These are phyloP conservation scores for Meta bourneti DNA, from an alignment of 2,888 invertebrate genomes.

Conservation along the genomic window DNA sequence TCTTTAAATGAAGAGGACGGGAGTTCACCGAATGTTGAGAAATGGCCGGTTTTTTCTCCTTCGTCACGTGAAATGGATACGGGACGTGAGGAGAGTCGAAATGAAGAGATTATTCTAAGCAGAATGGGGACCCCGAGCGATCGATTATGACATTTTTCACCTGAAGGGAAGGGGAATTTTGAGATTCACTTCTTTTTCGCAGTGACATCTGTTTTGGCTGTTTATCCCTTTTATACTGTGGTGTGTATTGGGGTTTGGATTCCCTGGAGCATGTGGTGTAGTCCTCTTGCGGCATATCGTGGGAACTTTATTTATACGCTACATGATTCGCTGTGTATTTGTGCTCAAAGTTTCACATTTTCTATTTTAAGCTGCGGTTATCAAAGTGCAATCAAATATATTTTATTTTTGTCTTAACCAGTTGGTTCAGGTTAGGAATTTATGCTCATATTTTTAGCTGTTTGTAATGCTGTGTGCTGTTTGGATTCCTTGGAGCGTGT, in stretches of 20 bases:
- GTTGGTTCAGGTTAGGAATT: too few relatives aligned
- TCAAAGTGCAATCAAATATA: too few relatives aligned
- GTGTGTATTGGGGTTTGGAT: not conserved
- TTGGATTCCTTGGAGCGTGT: too few relatives aligned
- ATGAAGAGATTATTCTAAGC: constrained; percentile 36
- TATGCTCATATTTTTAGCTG: too few relatives aligned
- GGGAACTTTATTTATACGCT: too few relatives aligned
- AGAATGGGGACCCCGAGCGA: not conserved
- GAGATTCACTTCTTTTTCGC: not conserved
- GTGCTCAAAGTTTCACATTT: too few relatives aligned
- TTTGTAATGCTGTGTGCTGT: too few relatives aligned
- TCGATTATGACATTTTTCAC: constrained; percentile 47
- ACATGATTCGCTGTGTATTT: too few relatives aligned
- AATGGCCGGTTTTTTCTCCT: not conserved
- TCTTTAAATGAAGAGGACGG: not conserved
- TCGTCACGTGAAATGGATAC: constrained; percentile 21
- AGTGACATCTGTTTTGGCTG: constrained; percentile 1
- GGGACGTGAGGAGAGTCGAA: constrained; percentile 41
- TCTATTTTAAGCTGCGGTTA: too few relatives aligned
- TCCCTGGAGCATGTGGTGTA: not conserved
- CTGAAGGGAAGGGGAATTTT: not conserved
- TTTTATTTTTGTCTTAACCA: too few relatives aligned
- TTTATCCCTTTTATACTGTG: constrained; percentile 7
- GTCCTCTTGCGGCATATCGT: not conserved
- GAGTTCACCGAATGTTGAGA: not conserved